phyloP scores from a whole-genome alignment of 2,888 invertebrate genomes.

The Adelognathus sp. region DNA sequence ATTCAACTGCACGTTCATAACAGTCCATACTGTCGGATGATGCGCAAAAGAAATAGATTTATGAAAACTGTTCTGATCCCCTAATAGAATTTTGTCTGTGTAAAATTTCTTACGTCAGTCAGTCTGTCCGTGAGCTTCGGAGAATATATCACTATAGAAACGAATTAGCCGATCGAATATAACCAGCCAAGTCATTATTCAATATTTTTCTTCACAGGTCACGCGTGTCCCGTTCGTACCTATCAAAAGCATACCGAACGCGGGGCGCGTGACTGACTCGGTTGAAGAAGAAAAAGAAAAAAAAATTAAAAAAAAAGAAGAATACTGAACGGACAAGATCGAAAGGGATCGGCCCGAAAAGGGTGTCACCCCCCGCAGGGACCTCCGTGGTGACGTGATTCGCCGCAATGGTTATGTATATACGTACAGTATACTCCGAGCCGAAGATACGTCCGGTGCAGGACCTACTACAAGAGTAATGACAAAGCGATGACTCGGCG shows the following conservation, averaged over 20 bases:
- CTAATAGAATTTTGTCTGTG: not conserved
- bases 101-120: not conserved
- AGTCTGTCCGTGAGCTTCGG: not conserved
- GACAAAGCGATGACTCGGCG: slow-evolving; percentile 78
- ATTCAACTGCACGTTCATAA: no score
- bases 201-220: slow-evolving; percentile 31
- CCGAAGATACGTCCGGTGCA: slow-evolving; percentile 42
- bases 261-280: slow-evolving; percentile 11
- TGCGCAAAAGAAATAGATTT: no score
- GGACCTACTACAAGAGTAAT: slow-evolving; percentile 72
- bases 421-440: not conserved
- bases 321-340: slow-evolving; percentile 47
- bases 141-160: not conserved
- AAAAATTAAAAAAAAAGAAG: not conserved
- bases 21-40: no score
- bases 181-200: slow-evolving; percentile 33
- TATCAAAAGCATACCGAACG: slow-evolving; percentile 24
- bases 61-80: no score
- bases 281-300: not conserved
- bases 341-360: slow-evolving; percentile 52
- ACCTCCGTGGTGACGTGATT: slow-evolving; percentile 57
- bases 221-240: slow-evolving; percentile 28
- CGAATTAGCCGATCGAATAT: not conserved
- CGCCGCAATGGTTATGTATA: slow-evolving; percentile 25
- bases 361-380: slow-evolving; percentile 53